These are phyloP conservation scores for Achlya flavicornis DNA, from an alignment of 2,888 invertebrate genomes.

Conservation along the genomic window DNA sequence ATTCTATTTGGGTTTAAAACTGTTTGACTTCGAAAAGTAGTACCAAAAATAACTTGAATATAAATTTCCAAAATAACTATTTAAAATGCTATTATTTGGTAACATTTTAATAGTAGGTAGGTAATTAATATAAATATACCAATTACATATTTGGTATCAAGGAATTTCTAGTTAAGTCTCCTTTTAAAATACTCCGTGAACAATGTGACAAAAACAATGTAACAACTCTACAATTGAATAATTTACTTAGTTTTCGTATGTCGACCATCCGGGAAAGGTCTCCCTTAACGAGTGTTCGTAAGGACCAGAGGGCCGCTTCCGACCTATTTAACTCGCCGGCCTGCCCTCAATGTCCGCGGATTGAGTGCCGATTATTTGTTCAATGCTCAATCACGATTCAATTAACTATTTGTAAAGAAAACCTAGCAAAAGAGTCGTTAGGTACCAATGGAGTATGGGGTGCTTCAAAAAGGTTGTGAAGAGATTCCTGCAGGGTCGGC, in stretches of 20 bases:
- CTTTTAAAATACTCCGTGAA: neutral
- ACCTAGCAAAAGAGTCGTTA: neutral
- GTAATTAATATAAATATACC: too few species aligned
- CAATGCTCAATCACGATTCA: constrained; percentile 41
- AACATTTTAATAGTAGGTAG: too few species aligned
- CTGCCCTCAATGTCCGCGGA: constrained; percentile 32
- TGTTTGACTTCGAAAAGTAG: too few species aligned
- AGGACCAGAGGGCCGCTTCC: constrained; percentile 44
- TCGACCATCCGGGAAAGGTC: constrained; percentile 17
- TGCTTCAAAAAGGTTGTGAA: too few species aligned
- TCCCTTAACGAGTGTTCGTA: constrained; percentile 21
- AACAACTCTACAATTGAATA: constrained; percentile 23
- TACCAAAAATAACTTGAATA: too few species aligned
- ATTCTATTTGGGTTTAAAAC: too few species aligned
- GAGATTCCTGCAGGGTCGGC: too few species aligned
- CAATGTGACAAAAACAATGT: neutral
- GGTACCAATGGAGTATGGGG: too few species aligned
- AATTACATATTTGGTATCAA: too few species aligned
- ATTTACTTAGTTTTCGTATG: constrained; percentile 31
- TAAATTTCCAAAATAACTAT: too few species aligned
- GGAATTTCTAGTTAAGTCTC: too few species aligned
- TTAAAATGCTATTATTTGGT: too few species aligned
- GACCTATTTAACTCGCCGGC: constrained; percentile 46
- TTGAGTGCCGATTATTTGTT: constrained; percentile 34
- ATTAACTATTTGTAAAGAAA: constrained; percentile 38